Base-by-base conservation (phyloP, 2,888 invertebrate species). In the Kryphioiulus occultus region DNA sequence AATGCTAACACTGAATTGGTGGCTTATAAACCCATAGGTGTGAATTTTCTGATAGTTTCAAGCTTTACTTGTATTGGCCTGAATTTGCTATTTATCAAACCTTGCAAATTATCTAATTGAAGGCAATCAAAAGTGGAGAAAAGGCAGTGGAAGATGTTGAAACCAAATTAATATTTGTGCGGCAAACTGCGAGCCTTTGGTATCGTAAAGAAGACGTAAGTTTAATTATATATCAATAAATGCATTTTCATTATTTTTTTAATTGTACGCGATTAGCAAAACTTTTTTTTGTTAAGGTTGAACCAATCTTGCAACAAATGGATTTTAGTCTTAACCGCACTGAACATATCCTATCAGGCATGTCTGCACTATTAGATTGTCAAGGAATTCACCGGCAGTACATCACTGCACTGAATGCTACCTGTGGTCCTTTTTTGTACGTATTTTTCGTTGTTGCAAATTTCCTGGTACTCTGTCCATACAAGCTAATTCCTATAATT, bases 361-460 rank as follows among this genome's bases (percentile, higher is more conserved):
- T 95, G 83, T 94, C 94, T 1, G 94, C 95, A 1, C 93, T 96
- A 89, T 95, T 97, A 39, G 96, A 97, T 92, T 98, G 98, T 91
- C 95, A 95, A 91, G 94, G 94, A 89, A 94, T 97, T 90, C 96
- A 98, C 91, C 94, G 95, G 17, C 95, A 96, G 92, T 98, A 97
- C 92, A 93, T 96, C 90, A 94, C 94, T 85, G 96, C 96, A 19
- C 95, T 96, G 4, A 94, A 95, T 87, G 95, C 96, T 22, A 94
- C 96, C 39, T 98, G 98, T 92, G 96, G 96, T 91, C 95, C 95
- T 4, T 96, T 96, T 68, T 92, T 98, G 92, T 93, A 91, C 93
- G 94, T 90, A 85, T 84, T 30, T 19, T 53, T n/a, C 3, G n/a
- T 7, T 4, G n/a, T n/a, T n/a, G 53, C n/a, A n/a, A n/a, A 1